phyloP scores from a whole-genome alignment of 2,888 invertebrate genomes.

The Cephus runcator region DNA sequence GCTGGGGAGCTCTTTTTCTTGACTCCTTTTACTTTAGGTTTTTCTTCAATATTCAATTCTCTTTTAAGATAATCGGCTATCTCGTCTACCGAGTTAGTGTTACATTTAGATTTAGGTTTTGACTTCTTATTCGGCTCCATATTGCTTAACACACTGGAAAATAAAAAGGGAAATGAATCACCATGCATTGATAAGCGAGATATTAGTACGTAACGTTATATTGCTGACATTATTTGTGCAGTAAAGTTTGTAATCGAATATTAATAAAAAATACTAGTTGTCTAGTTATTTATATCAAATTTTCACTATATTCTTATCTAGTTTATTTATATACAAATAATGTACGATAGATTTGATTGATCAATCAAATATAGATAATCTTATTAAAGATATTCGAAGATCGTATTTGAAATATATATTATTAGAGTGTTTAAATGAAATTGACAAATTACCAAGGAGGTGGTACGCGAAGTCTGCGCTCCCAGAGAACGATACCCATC shows the following conservation, averaged over 20 bases:
- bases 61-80: neutral
- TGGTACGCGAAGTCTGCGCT: constrained; percentile 71
- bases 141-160: neutral
- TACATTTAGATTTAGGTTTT: neutral
- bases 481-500: constrained; percentile 77
- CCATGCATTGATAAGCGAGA: neutral
- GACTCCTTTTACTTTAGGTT: neutral
- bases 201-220: neutral
- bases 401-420: neutral
- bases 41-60: neutral
- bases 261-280: too few relatives aligned
- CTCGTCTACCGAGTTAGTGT: neutral
- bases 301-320: neutral
- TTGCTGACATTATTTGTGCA: neutral
- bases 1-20: neutral
- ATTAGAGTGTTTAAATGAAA: constrained; percentile 14
- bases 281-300: neutral
- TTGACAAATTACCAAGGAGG: constrained; percentile 68
- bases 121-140: neutral
- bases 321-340: neutral
- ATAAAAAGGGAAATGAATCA: neutral
- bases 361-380: neutral
- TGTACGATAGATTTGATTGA: too few relatives aligned
- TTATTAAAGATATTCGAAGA: neutral
- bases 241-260: too few relatives aligned